phyloP scores from a whole-genome alignment of 2,888 invertebrate species.

The Lamellibrachia satsuma region DNA sequence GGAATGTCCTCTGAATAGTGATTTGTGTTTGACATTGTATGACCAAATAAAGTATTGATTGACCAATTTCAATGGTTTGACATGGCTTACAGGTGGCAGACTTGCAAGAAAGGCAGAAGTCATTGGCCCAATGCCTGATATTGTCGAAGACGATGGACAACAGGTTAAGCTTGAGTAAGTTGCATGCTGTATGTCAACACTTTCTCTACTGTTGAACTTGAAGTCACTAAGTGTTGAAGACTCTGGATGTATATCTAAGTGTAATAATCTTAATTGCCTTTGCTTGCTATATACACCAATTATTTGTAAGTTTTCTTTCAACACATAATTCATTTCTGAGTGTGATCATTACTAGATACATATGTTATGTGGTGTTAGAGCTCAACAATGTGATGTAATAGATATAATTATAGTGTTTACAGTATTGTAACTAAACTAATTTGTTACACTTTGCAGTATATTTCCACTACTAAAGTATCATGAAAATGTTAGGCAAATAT shows the following conservation, averaged over 20 bases:
- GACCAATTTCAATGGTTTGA: background rate
- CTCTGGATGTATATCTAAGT: background rate
- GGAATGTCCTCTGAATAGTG: too few relatives aligned
- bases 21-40: too few relatives aligned
- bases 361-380: too few relatives aligned
- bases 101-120: constrained; percentile 42
- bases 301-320: too few relatives aligned
- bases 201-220: background rate
- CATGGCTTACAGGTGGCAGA: background rate
- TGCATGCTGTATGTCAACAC: background rate
- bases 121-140: constrained; percentile 37
- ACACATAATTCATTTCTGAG: too few relatives aligned
- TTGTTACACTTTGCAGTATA: background rate
- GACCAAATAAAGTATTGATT: background rate
- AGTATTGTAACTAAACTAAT: too few relatives aligned
- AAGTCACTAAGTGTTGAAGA: background rate
- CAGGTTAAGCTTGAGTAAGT: constrained; percentile 44
- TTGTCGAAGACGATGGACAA: constrained; percentile 45
- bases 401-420: too few relatives aligned
- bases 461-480: background rate
- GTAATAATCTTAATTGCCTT: background rate
- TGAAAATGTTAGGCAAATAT: too few relatives aligned
- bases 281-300: background rate
- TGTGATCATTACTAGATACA: too few relatives aligned
- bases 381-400: too few relatives aligned